Conservation (phyloP, 1,140 invertebrate species). For the Gonioctena quinquepunctata region DNA sequence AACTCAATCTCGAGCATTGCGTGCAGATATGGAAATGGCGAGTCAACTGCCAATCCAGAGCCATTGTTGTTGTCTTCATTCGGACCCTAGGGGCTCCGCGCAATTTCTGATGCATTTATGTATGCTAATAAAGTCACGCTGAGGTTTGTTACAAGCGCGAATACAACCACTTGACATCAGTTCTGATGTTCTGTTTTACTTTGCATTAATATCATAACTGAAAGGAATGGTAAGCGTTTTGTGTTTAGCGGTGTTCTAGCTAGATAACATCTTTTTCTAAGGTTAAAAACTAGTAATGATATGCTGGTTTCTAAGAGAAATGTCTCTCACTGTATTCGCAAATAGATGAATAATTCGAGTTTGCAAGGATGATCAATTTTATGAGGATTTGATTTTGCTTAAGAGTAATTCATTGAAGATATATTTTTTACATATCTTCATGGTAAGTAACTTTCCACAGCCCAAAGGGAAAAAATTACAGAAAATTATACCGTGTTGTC, state of each 20-base stretch:
- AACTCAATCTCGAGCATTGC: conserved; percentile 27
- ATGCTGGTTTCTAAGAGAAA: too few species aligned
- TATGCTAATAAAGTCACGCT: conserved; percentile 36
- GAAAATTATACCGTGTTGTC: too few species aligned
- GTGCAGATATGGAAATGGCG: conserved; percentile 29
- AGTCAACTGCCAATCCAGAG: conserved; percentile 31
- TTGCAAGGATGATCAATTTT: too few species aligned
- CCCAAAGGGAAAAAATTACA: too few species aligned
- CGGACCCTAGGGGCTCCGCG: conserved; percentile 1
- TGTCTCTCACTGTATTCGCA: too few species aligned
- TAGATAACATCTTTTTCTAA: neutral
- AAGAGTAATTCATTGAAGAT: too few species aligned
- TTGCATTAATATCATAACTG: neutral
- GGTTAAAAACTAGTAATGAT: neutral
- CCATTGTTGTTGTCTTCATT: conserved; percentile 35
- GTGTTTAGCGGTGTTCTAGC: too few species aligned
- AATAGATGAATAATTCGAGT: too few species aligned
- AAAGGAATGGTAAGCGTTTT: neutral
- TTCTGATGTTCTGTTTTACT: neutral
- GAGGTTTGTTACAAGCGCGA: conserved; percentile 23
- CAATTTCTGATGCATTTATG: conserved; percentile 33
- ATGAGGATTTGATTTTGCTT: too few species aligned
- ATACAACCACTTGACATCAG: conserved; percentile 25
- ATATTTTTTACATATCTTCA: too few species aligned
- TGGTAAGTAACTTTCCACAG: too few species aligned